Conservation (phyloP, 2,113 vertebrate species). For the Bufo bufo region DNA sequence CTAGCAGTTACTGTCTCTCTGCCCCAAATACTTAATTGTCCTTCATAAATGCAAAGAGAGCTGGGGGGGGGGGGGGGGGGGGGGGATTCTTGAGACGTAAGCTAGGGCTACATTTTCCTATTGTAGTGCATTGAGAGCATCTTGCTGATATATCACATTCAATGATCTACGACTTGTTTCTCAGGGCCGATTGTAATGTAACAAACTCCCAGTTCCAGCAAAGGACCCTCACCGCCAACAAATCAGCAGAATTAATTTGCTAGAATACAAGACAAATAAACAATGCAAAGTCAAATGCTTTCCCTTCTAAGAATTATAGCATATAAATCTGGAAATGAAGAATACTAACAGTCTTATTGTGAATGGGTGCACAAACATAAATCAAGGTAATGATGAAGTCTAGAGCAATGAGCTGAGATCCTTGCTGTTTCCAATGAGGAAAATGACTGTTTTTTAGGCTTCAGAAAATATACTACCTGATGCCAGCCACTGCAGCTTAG, state of each 20-base stretch:
- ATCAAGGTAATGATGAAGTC: constrained; percentile 4
- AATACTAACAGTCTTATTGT: neutral
- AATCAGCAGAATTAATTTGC: constrained; percentile 30
- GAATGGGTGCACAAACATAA: neutral
- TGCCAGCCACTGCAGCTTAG: neutral
- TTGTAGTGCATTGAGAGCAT: neutral
- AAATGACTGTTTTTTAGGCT: neutral
- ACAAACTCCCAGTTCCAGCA: constrained; percentile 11
- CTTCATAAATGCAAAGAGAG: neutral
- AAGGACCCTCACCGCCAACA: neutral
- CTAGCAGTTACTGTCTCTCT: neutral
- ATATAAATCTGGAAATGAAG: constrained; percentile 25
- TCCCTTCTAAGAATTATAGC: constrained; percentile 5
- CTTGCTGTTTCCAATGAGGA: neutral
- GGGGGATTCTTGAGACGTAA: neutral
- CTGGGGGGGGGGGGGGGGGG: too few species aligned
- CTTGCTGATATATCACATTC: constrained; percentile 24
- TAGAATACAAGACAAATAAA: constrained; percentile 22
- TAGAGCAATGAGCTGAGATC: neutral
- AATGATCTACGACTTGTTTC: constrained; percentile 21
- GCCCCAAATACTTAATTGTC: neutral
- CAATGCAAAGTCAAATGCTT: neutral
- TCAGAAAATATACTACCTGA: neutral
- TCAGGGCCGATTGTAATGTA: neutral
- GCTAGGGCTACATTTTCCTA: neutral